Base-by-base conservation (phyloP, 2,113 vertebrate genomes). In the Calidris pugnax region DNA sequence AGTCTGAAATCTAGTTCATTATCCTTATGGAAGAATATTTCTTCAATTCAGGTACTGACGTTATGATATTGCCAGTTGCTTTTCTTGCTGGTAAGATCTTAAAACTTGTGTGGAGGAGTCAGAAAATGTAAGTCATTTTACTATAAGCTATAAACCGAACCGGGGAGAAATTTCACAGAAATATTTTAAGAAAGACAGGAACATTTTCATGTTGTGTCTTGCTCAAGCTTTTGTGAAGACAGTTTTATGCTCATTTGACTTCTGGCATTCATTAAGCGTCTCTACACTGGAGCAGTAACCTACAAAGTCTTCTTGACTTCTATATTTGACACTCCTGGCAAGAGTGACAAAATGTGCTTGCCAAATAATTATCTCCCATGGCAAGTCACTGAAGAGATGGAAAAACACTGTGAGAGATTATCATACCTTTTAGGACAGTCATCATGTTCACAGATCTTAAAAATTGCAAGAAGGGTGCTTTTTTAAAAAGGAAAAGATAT, bases 211-310 rank as follows among this genome's bases (percentile, higher is more conserved):
- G 92, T 90, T 87, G 69, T 85, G 89, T 94, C 97, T 92, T 97
- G 96, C 43, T 95, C 57, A 79, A 73, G 74, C 33, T 75, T 81
- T 92, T 87, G 71, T 76, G 62, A 88, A 90, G 86, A 69, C 39
- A 72, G 24, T 89, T 97, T 97, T 90, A 90, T 56, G 90, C 89
- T 96, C 90, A 91, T 96, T 97, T 95, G 83, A 95, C 92, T 96
- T 92, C 92, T 96, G 97, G 94, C 86, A 97, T 96, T 84, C 86
- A 41, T 90, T 86, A 94, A 81, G 56, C 0, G 1, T 81, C 88
- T 86, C 39, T 86, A 23, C 22, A 68, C 56, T 89, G 62, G 43
- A 87, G 90, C 69, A 79, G 74, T 79, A 96, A 85, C 83, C 73
- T 95, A 78, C 76, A 41, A 95, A 95, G 68, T 64, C 83, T 89